These are phyloP conservation scores for Oreotrochilus melanogaster DNA, from an alignment of 2,113 vertebrate species.

Conservation along the genomic window DNA sequence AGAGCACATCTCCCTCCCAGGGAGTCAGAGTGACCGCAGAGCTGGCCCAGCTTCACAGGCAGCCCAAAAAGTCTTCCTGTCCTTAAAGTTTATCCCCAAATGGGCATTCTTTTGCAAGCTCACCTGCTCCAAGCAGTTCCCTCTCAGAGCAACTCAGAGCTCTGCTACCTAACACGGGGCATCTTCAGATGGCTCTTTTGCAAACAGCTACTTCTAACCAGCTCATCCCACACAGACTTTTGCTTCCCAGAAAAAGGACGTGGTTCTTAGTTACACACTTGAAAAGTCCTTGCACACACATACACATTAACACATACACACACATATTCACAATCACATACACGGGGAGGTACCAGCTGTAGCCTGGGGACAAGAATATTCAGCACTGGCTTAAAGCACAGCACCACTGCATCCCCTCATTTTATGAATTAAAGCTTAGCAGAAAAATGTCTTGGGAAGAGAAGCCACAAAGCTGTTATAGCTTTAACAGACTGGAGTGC, in stretches of 20 bases:
- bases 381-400: not conserved
- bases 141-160: not conserved
- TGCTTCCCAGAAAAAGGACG: not conserved
- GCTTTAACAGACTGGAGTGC: constrained; percentile 73
- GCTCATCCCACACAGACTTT: not conserved
- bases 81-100: not conserved
- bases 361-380: not conserved
- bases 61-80: not conserved
- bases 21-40: not conserved
- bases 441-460: constrained; percentile 26
- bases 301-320: not conserved
- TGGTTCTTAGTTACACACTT: fast-evolving
- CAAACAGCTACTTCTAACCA: not conserved
- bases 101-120: not conserved
- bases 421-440: constrained; percentile 44
- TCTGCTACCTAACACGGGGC: not conserved
- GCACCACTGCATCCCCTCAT: not conserved
- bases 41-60: not conserved
- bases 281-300: too few relatives aligned
- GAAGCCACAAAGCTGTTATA: constrained; percentile 47
- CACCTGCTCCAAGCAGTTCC: not conserved
- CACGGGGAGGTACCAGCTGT: fast-evolving
- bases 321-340: not conserved
- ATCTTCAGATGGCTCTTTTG: not conserved
- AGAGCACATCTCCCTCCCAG: not conserved